Conservation (phyloP, 2,888 invertebrate species). For the Sesia bembeciformis region DNA sequence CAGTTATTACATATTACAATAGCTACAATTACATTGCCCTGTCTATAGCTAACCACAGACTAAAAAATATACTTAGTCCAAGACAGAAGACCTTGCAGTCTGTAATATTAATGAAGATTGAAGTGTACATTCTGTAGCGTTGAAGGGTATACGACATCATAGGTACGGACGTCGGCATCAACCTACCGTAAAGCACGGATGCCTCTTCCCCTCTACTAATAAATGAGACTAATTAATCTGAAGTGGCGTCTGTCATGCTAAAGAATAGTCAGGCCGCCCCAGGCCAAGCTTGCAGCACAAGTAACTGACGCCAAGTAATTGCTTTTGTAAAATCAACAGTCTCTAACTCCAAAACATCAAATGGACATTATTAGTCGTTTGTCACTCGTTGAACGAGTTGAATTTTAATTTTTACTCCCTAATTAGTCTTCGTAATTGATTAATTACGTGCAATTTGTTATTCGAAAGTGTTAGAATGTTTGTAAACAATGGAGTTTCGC, state of each 20-base stretch:
- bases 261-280: conserved; percentile 49
- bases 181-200: conserved; percentile 26
- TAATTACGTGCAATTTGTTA: conserved; percentile 1
- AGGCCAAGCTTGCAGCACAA: conserved; percentile 26
- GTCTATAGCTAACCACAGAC: conserved; percentile 18
- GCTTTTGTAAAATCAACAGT: conserved; percentile 56
- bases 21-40: conserved; percentile 15
- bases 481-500: neutral
- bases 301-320: conserved; percentile 50
- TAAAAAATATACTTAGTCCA: conserved; percentile 1
- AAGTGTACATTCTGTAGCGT: neutral
- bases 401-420: conserved; percentile 20
- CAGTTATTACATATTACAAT: conserved; percentile 14
- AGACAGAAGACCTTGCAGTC: neutral
- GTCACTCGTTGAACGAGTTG: conserved; percentile 23
- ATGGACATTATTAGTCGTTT: conserved; percentile 26
- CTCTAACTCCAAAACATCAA: conserved; percentile 17
- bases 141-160: neutral
- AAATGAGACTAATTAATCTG: conserved; percentile 65
- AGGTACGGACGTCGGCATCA: conserved; percentile 6
- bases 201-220: conserved; percentile 40
- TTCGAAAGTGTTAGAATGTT: neutral
- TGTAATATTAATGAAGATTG: neutral
- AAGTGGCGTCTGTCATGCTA: conserved; percentile 62
- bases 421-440: conserved; percentile 18